Evolutionary conservation across 2,797 vertebrate genomes (phyloP).

Genomic region (Alauda arvensis): DNA sequence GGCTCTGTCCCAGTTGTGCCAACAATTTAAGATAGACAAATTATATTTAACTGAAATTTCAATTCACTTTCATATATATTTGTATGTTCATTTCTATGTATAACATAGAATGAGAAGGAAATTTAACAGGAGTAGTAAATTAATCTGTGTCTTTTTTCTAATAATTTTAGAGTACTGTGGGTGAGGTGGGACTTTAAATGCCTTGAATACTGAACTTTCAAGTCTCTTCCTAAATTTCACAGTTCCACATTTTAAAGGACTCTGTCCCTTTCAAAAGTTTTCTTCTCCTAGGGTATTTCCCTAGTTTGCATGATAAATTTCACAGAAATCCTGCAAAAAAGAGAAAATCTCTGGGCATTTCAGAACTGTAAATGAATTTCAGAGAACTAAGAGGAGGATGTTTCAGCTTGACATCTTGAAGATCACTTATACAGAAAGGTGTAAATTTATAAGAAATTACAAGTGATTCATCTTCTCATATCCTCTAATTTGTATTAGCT

Average conservation of each 20-base stretch:
- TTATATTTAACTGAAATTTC: not conserved
- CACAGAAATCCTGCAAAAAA: not conserved
- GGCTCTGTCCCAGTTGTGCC: not conserved
- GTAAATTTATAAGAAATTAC: not conserved
- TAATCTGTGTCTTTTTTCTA: not conserved
- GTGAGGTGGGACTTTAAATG: not conserved
- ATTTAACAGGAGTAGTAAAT: not conserved
- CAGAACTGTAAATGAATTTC: not conserved
- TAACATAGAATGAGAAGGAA: not conserved
- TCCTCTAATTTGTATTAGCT: not conserved
- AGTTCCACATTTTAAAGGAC: not conserved
- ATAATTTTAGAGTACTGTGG: not conserved
- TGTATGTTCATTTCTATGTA: conserved; percentile 5
- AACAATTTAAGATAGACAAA: not conserved
- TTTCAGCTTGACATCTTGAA: not conserved
- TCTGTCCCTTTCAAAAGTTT: not conserved
- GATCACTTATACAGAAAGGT: not conserved
- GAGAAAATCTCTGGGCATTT: not conserved
- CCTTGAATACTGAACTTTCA: not conserved
- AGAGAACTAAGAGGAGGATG: not conserved
- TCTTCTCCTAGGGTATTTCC: not conserved
- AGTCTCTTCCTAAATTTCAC: not conserved
- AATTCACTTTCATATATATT: not conserved
- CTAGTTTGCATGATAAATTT: not conserved
- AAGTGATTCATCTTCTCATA: not conserved